Evolutionary conservation across 2,888 invertebrate species (phyloP).

Genomic region (Drymonia ruficornis): DNA sequence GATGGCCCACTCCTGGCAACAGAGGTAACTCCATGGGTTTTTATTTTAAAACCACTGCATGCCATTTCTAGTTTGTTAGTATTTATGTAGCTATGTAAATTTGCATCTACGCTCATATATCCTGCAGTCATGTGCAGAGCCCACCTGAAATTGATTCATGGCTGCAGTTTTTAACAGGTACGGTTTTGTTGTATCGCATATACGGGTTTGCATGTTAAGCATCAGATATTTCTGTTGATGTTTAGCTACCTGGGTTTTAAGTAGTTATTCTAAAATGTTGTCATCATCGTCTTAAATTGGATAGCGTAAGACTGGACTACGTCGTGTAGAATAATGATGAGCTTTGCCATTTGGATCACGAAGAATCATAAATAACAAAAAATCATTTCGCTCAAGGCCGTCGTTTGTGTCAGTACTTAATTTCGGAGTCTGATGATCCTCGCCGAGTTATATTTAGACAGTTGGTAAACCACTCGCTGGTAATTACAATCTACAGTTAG

Average conservation of each 20-base stretch:
- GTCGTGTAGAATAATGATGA: slow-evolving; percentile 17
- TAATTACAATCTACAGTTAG: slow-evolving; percentile 4
- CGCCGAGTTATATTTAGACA: slow-evolving; percentile 8
- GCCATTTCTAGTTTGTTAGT: slow-evolving; percentile 35
- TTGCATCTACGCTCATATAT: slow-evolving; percentile 16
- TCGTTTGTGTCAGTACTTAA: slow-evolving; percentile 12
- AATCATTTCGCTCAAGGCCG: slow-evolving; percentile 12
- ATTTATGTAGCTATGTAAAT: slow-evolving; percentile 10
- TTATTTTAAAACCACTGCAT: slow-evolving; percentile 63
- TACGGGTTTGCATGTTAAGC: too few relatives aligned
- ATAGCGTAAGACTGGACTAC: background rate
- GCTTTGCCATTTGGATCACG: slow-evolving; percentile 9
- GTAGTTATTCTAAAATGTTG: background rate
- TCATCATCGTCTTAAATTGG: background rate
- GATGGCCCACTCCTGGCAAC: slow-evolving; percentile 37
- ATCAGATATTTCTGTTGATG: too few relatives aligned
- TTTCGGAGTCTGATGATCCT: slow-evolving; percentile 9
- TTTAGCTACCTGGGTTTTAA: too few relatives aligned
- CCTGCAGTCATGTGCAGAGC: background rate
- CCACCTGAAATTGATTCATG: background rate
- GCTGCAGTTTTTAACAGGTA: background rate
- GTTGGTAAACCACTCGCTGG: slow-evolving; percentile 3
- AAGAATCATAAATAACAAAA: slow-evolving; percentile 15
- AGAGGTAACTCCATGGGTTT: slow-evolving; percentile 55
- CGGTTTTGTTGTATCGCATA: too few relatives aligned